These are phyloP conservation scores for Tachystola acroxantha DNA, from an alignment of 2,888 invertebrate genomes.

Conservation along the genomic window DNA sequence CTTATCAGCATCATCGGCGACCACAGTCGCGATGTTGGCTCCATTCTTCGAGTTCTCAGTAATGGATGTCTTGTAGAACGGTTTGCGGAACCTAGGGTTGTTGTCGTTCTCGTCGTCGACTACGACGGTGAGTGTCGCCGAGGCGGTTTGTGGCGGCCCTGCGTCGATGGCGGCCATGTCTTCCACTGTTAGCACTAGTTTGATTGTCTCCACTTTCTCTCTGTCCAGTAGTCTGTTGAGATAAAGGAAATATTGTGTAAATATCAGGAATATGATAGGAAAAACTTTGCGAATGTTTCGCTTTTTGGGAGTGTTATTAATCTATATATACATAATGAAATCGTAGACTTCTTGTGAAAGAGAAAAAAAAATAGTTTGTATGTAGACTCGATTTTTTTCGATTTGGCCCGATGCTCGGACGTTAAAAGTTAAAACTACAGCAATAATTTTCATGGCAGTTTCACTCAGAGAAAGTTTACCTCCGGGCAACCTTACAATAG, in stretches of 20 bases:
- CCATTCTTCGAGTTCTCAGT: conserved; percentile 94
- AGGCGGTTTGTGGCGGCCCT: conserved; percentile 82
- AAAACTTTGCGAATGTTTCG: too few species aligned
- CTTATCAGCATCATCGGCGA: conserved; percentile 92
- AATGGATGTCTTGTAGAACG: conserved; percentile 87
- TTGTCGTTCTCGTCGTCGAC: conserved; percentile 95
- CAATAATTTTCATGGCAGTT: too few species aligned
- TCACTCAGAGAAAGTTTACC: too few species aligned
- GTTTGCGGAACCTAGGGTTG: conserved; percentile 88
- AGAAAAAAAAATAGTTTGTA: too few species aligned
- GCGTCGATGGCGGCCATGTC: conserved; percentile 90
- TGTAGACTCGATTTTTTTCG: too few species aligned
- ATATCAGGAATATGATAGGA: too few species aligned
- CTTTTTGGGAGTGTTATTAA: too few species aligned
- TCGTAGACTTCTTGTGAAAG: too few species aligned
- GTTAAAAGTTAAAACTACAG: too few species aligned
- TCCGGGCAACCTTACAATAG: too few species aligned
- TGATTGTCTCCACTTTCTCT: conserved; percentile 89
- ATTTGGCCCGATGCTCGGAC: too few species aligned
- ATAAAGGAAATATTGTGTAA: conserved; percentile 20
- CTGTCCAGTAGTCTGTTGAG: conserved; percentile 84
- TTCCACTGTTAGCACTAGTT: conserved; percentile 86
- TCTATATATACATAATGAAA: too few species aligned
- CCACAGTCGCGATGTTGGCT: conserved; percentile 85
- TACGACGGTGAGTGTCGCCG: conserved; percentile 84